Evolutionary conservation across 2,113 vertebrate genomes (phyloP), one percentile per base, ranked within the genome.

Genomic region (Festucalex cinctus): DNA sequence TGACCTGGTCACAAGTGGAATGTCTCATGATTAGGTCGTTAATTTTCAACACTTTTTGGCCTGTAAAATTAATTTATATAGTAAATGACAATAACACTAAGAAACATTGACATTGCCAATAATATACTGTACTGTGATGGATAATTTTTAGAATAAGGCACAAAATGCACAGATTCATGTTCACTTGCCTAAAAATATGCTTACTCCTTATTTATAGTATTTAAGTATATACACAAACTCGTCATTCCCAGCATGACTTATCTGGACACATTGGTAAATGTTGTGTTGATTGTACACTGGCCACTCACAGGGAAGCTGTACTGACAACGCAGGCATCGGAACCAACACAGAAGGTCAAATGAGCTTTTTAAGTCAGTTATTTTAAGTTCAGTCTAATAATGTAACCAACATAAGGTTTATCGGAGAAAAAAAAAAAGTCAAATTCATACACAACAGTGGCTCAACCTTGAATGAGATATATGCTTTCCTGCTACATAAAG

Each of bases 161-260:
- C 97, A 98, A 94, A 92, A 96, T 95, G 94, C 94, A 97, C 95
- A 96, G 93, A 97, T 96, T 94, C 92, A 91, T 94, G 93, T 96
- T 95, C 94, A 95, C 93, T 91, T 91, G 94, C 93, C 94, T 92
- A 93, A 88, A 91, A 94, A 87, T 95, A 95, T 95, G 91, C 92
- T 95, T 89, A 92, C 87, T 91, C 90, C 86, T 66, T 92, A 93
- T 94, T 93, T 93, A 93, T 85, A 91, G 59, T 79, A 78, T 81
- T 86, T 87, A 76, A 91, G 66, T 95, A 96, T 95, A 91, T 96
- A 96, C 94, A 97, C 88, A 89, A 91, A 86, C 90, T 87, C 84
- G 94, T 95, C 94, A 95, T 95, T 94, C 91, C 95, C 95, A 94
- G 96, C 95, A 97, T 95, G 94, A 97, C 94, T 93, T 82, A 76